Evolutionary conservation across 2,113 vertebrate species (phyloP), one percentile per base, ranked within the genome.

Genomic region (Aegotheles bennettii): DNA sequence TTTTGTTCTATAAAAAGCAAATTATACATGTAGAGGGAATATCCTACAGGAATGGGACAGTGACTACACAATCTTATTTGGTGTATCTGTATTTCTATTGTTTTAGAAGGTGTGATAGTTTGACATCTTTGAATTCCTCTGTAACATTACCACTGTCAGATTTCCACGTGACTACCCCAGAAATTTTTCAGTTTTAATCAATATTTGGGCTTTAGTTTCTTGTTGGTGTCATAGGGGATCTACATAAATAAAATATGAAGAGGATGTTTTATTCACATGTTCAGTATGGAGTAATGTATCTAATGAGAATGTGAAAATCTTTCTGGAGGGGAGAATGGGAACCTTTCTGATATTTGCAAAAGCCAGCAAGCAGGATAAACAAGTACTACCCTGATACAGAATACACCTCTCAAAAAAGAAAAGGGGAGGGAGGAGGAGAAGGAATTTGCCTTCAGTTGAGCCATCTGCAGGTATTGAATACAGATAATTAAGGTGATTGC

Each of bases 361-460:
- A 57, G 19, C 10, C 21, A 50, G 4, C 23, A 64, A 21, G 17
- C 16, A 31, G 12, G 33, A 20, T 40, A 16, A 77, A 53, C 10
- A 29, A 2, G 11, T 33, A 36, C 10, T 6, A 31, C 15, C 31
- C 13, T 57, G 18, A 10, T 51, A 26, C 2, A 82, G n/a, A 70
- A 31, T 14, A 13, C 1, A 11, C 13, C 11, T 36, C 26, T 18
- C 17, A 29, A n/a, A 51, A n/a, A 50, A 15, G 4, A 21, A 84
- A 33, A 47, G 3, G 3, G 7, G 3, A 4, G n/a, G n/a, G n/a
- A 4, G 12, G 3, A 43, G 26, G 20, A 10, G 19, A n/a, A 16
- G 7, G 16, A 71, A 60, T 61, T 73, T 68, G 4, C 53, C n/a
- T 42, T 68, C 23, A 42, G 4, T 47, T 68, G 19, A 78, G 31